Evolutionary conservation across 2,888 invertebrate species (phyloP).

Genomic region (Candidula unifasciata): DNA sequence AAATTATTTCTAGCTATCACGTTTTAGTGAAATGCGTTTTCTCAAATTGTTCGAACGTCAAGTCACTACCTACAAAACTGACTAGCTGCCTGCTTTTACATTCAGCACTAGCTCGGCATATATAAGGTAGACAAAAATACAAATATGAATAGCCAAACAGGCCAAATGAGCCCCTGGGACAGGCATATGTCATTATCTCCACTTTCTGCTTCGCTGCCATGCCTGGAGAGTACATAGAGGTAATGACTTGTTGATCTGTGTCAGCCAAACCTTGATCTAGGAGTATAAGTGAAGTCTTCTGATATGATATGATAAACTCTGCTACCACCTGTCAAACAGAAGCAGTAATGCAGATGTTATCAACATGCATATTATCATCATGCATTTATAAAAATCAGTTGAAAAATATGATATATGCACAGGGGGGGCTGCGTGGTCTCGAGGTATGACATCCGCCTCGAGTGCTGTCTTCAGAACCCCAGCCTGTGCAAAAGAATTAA

Average conservation of each 20-base stretch:
- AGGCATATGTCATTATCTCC: constrained; percentile 41
- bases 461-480: too few species aligned
- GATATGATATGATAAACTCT: constrained; percentile 36
- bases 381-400: too few species aligned
- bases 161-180: constrained; percentile 43
- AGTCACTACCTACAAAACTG: not conserved
- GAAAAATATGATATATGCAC: too few species aligned
- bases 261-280: constrained; percentile 40
- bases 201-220: constrained; percentile 37
- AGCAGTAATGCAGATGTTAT: too few species aligned
- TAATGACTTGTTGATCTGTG: constrained; percentile 46
- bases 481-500: too few species aligned
- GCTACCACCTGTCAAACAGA: constrained; percentile 25
- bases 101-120: constrained; percentile 42
- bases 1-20: not conserved
- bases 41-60: not conserved
- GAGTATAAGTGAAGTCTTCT: not conserved
- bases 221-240: constrained; percentile 46
- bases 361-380: too few species aligned
- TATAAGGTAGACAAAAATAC: constrained; percentile 48
- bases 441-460: too few species aligned
- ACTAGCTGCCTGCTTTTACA: not conserved
- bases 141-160: constrained; percentile 43
- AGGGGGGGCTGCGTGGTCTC: too few species aligned
- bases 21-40: not conserved